These are phyloP conservation scores for Chunga burmeisteri DNA, from an alignment of 2,113 vertebrate species.

Conservation along the genomic window DNA sequence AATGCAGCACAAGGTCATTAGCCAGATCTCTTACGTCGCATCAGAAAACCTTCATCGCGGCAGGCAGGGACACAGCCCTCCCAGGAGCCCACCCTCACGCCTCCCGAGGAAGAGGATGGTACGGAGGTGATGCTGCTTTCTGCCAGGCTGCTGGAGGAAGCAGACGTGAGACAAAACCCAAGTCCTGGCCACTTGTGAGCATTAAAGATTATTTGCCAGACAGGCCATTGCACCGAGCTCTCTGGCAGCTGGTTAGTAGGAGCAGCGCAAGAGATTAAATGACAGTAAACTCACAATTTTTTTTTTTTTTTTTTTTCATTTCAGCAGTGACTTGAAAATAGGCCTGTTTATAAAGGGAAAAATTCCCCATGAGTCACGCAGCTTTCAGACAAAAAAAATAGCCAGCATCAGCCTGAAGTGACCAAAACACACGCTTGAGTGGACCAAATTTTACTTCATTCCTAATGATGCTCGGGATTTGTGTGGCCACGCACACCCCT, in stretches of 20 bases:
- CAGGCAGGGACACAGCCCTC: not conserved
- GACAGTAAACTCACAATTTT: not conserved
- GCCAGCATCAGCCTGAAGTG: not conserved
- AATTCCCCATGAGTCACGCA: fast-evolving
- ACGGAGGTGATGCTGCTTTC: not conserved
- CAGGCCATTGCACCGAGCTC: not conserved
- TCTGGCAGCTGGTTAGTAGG: not conserved
- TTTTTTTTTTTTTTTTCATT: not conserved
- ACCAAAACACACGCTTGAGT: not conserved
- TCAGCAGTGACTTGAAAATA: not conserved
- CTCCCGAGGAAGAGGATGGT: not conserved
- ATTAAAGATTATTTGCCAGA: not conserved
- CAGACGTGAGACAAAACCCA: not conserved
- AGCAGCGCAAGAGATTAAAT: not conserved
- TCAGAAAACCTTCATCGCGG: fast-evolving
- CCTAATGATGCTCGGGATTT: not conserved
- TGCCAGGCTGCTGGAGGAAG: not conserved
- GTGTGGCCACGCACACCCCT: fast-evolving
- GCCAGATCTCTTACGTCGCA: not conserved
- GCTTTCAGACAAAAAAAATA: not conserved
- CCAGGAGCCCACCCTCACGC: not conserved
- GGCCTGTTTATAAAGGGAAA: not conserved
- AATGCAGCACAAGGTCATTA: not conserved
- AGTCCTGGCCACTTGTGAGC: not conserved
- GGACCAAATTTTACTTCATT: not conserved